Conservation (phyloP, 2,888 invertebrate genomes). For the Pyrrhia umbra region DNA sequence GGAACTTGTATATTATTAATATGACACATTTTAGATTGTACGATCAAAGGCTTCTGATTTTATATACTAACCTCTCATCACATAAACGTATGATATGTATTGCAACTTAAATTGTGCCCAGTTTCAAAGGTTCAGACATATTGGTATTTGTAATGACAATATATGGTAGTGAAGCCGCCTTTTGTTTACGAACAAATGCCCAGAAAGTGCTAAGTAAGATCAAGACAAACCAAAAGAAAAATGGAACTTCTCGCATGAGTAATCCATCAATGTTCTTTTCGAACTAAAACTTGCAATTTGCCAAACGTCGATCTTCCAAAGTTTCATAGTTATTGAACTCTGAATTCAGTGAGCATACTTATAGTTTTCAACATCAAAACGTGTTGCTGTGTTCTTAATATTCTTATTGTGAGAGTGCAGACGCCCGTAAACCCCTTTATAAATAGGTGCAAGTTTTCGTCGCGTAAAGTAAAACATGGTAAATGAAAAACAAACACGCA, state of each 20-base stretch:
- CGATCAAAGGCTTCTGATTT: no score
- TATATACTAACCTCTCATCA: no score
- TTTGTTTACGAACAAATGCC: neutral
- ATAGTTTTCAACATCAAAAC: conserved; percentile 25
- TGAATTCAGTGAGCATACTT: neutral
- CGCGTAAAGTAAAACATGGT: conserved; percentile 39
- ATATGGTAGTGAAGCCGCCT: conserved; percentile 5
- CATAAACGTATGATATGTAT: no score
- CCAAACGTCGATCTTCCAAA: conserved; percentile 13
- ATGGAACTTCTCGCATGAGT: conserved; percentile 3
- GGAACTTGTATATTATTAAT: no score
- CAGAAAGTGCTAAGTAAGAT: conserved; percentile 11
- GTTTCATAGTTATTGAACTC: conserved; percentile 10
- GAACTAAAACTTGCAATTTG: conserved; percentile 17
- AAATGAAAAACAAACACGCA: conserved; percentile 54
- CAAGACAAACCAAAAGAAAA: conserved; percentile 9
- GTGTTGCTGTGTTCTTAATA: conserved; percentile 7
- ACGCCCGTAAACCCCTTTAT: conserved; percentile 34
- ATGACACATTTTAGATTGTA: no score
- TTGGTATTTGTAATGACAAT: conserved; percentile 6
- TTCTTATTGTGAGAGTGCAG: conserved; percentile 38
- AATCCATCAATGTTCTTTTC: conserved; percentile 12
- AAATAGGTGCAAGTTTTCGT: conserved; percentile 55
- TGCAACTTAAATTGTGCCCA: no score
- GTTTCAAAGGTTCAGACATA: no score